These are phyloP conservation scores for Riptortus pedestris DNA, from an alignment of 1,140 invertebrate genomes.

Conservation along the genomic window DNA sequence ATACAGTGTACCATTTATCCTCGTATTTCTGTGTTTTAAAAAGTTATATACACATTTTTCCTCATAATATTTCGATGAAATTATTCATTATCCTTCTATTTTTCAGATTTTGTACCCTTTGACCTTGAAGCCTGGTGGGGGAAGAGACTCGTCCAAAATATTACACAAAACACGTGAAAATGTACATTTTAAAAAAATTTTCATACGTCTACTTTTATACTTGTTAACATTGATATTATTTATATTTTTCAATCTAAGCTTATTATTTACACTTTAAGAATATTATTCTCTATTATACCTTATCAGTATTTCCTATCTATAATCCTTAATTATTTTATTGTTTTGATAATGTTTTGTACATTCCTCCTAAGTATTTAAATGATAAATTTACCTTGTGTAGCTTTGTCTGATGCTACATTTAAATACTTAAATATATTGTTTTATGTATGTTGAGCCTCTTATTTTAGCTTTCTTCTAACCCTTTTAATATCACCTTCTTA, in stretches of 20 bases:
- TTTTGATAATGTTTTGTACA: too few relatives aligned
- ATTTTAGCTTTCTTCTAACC: too few relatives aligned
- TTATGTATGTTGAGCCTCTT: too few relatives aligned
- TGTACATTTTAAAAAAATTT: not conserved
- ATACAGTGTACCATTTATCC: too few relatives aligned
- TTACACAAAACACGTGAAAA: conserved; percentile 39
- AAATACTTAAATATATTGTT: too few relatives aligned
- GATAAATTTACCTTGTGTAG: too few relatives aligned
- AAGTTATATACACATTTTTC: too few relatives aligned
- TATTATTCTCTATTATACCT: not conserved
- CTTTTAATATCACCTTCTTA: too few relatives aligned
- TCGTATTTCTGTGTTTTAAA: too few relatives aligned
- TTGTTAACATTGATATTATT: not conserved
- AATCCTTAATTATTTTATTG: not conserved
- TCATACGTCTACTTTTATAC: not conserved
- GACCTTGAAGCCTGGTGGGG: conserved; percentile 82
- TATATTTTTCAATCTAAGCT: not conserved
- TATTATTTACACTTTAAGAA: not conserved
- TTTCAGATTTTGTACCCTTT: conserved; percentile 69
- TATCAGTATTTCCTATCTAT: conserved; percentile 1
- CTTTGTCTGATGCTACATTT: too few relatives aligned
- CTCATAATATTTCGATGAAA: too few relatives aligned
- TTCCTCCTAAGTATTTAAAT: too few relatives aligned
- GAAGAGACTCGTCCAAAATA: conserved; percentile 65
- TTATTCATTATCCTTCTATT: conserved; percentile 19